phyloP scores from a whole-genome alignment of 2,113 vertebrate species.

The Gopherus evgoodei region DNA sequence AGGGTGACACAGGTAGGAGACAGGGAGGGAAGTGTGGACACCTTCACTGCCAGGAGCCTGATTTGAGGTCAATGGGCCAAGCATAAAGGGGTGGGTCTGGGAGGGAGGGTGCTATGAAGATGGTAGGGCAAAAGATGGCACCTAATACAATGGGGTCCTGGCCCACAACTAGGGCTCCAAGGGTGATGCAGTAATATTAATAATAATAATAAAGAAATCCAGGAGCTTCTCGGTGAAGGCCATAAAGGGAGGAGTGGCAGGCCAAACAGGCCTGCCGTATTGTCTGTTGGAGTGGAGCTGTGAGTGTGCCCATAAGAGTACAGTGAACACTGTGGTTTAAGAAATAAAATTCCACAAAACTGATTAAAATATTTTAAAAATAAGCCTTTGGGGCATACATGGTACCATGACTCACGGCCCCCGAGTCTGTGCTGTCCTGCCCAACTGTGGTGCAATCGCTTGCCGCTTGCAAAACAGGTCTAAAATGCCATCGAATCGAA shows the following conservation, averaged over 20 bases:
- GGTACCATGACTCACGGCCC: not conserved
- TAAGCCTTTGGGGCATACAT: not conserved
- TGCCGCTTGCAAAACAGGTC: not conserved
- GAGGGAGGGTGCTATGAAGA: not conserved
- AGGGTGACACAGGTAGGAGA: accelerated
- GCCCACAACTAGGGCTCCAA: not conserved
- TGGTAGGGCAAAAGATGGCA: no score
- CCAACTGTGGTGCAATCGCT: not conserved
- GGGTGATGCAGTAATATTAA: not conserved
- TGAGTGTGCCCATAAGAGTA: accelerated
- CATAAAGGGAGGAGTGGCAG: not conserved
- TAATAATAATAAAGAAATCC: not conserved
- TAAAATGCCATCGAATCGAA: accelerated
- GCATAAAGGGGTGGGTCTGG: not conserved
- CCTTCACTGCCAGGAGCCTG: not conserved
- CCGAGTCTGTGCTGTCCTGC: not conserved
- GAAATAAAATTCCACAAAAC: accelerated
- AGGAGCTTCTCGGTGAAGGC: not conserved
- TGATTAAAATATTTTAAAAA: not conserved
- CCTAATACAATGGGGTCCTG: not conserved
- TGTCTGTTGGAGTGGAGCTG: accelerated
- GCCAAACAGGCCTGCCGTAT: not conserved
- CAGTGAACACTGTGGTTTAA: not conserved
- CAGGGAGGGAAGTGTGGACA: no score
- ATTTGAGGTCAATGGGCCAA: not conserved